These are phyloP conservation scores for Sicus ferrugineus DNA, from an alignment of 2,888 invertebrate genomes.

Conservation along the genomic window DNA sequence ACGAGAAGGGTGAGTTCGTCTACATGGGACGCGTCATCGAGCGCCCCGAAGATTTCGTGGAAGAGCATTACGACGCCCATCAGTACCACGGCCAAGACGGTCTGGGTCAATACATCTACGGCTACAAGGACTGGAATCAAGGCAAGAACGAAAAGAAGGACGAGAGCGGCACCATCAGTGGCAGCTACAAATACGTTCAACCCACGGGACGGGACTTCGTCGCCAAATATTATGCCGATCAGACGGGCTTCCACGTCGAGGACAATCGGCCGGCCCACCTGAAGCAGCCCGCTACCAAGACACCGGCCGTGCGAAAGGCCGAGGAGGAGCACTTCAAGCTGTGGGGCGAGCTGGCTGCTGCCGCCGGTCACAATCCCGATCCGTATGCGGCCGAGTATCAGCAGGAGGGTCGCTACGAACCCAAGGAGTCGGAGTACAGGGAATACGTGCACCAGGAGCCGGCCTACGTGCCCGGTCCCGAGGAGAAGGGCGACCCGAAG, in stretches of 20 bases:
- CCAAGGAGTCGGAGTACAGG: conserved; percentile 53
- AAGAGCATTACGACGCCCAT: conserved; percentile 75
- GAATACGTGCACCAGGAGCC: conserved; percentile 59
- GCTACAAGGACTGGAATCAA: conserved; percentile 77
- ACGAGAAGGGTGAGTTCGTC: conserved; percentile 59
- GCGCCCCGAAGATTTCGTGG: conserved; percentile 73
- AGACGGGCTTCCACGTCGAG: conserved; percentile 79
- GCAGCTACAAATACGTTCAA: conserved; percentile 76
- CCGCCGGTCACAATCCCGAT: conserved; percentile 64
- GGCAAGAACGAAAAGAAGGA: conserved; percentile 76
- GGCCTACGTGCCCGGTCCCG: conserved; percentile 61
- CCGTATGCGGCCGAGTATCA: conserved; percentile 62
- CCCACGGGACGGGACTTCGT: conserved; percentile 64
- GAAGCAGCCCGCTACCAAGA: conserved; percentile 72
- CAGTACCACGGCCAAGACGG: conserved; percentile 78
- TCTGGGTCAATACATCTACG: conserved; percentile 76
- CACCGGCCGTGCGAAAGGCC: conserved; percentile 75
- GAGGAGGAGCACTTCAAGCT: conserved; percentile 74
- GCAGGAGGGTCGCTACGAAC: conserved; percentile 54
- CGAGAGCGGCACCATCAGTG: conserved; percentile 72
- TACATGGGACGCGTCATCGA: conserved; percentile 69
- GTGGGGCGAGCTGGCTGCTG: conserved; percentile 74
- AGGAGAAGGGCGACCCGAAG: conserved; percentile 70
- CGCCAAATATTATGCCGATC: conserved; percentile 75
- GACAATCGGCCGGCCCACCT: conserved; percentile 75